These are phyloP conservation scores for Brachyopa scutellaris DNA, from an alignment of 2,888 invertebrate species.

Conservation along the genomic window DNA sequence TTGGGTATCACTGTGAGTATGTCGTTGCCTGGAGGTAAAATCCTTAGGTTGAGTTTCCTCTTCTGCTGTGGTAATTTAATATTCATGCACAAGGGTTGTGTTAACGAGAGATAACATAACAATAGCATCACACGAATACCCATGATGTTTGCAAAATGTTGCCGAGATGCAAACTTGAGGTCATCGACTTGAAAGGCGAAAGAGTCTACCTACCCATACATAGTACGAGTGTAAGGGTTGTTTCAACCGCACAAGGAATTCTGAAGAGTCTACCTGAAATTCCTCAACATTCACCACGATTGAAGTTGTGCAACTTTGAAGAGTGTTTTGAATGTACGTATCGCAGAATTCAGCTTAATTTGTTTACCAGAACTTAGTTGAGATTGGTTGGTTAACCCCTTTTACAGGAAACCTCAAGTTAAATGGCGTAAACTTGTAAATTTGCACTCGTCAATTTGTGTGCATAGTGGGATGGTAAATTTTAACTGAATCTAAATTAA, in stretches of 20 bases:
- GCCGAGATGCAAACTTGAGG: background rate
- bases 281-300: background rate
- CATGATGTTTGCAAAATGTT: background rate
- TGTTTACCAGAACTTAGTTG: constrained; percentile 26
- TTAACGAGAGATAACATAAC: background rate
- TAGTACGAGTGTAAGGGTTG: no score
- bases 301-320: constrained; percentile 43
- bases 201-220: no score
- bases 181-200: constrained; percentile 6
- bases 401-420: background rate
- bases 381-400: background rate
- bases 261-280: background rate
- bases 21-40: background rate
- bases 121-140: background rate
- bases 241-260: no score
- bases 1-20: no score
- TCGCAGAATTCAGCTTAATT: constrained; percentile 35
- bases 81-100: constrained; percentile 10
- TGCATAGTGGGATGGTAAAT: background rate
- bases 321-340: background rate
- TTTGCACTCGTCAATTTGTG: background rate
- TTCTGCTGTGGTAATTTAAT: background rate
- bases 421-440: constrained; percentile 6
- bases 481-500: background rate
- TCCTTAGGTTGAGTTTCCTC: background rate